phyloP scores from a whole-genome alignment of 2,888 invertebrate species.

The Cinara cedri region DNA sequence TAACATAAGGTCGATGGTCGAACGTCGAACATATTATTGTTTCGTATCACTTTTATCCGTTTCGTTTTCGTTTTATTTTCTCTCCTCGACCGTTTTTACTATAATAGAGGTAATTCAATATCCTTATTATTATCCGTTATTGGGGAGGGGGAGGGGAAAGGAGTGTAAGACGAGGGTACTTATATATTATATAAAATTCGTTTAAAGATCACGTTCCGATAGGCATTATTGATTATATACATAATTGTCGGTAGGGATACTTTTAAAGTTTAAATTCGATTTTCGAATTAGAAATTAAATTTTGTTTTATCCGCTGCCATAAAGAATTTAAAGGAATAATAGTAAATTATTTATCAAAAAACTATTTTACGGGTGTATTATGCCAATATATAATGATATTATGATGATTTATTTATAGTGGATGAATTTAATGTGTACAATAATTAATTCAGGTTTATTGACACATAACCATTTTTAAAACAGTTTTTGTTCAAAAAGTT shows the following conservation, averaged over 20 bases:
- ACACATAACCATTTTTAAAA: no score
- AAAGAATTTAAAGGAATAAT: neutral
- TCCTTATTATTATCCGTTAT: slow-evolving; percentile 1
- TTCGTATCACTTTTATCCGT: neutral
- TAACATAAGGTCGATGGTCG: neutral
- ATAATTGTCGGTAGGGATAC: neutral
- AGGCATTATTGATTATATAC: slow-evolving; percentile 10
- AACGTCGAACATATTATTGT: no score
- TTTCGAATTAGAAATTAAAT: neutral
- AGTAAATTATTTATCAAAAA: neutral
- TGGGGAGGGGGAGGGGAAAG: no score
- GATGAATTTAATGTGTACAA: neutral
- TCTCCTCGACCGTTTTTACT: neutral
- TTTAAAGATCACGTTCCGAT: slow-evolving; percentile 16
- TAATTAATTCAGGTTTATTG: no score
- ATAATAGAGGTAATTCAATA: neutral
- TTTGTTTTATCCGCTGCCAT: neutral
- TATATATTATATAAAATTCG: neutral
- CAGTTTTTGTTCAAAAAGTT: no score
- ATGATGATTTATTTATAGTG: neutral
- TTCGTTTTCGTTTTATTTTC: slow-evolving; percentile 6
- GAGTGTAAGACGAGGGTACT: no score
- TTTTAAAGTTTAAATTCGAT: slow-evolving; percentile 22
- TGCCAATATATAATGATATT: neutral
- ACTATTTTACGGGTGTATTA: no score